Evolutionary conservation across 2,888 invertebrate species (phyloP).

Genomic region (Atethmia centrago): DNA sequence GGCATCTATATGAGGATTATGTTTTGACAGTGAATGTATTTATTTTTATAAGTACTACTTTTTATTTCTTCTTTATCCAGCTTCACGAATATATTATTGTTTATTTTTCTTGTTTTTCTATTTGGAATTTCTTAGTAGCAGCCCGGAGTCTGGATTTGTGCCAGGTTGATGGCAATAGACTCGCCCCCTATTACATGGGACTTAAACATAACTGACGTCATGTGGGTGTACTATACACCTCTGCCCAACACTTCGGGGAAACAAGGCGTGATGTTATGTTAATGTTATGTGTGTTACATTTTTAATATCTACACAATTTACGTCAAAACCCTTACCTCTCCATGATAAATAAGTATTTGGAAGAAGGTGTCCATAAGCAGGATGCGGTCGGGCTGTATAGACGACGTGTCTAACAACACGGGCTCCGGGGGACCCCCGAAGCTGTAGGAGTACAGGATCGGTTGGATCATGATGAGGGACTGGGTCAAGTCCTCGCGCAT

Average conservation of each 20-base stretch:
- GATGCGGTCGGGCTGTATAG: slow-evolving; percentile 99
- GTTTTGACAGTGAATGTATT: neutral
- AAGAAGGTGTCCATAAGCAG: slow-evolving; percentile 99
- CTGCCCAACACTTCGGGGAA: too few relatives aligned
- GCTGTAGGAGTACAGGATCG: slow-evolving; percentile 99
- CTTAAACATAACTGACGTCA: too few relatives aligned
- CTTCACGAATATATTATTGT: neutral
- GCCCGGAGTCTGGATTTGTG: too few relatives aligned
- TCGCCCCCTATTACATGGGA: too few relatives aligned
- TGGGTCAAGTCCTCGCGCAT: slow-evolving; percentile 99
- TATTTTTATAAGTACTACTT: neutral
- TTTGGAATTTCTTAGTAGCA: too few relatives aligned
- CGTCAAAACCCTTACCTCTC: slow-evolving; percentile 92
- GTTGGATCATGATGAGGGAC: slow-evolving; percentile 99
- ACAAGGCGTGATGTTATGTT: too few relatives aligned
- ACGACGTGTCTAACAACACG: slow-evolving; percentile 98
- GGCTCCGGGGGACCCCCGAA: slow-evolving; percentile 99
- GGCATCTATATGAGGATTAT: neutral
- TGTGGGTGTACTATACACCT: too few relatives aligned
- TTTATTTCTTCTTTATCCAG: neutral
- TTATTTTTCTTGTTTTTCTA: too few relatives aligned
- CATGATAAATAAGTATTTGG: slow-evolving; percentile 99
- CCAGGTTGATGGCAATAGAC: too few relatives aligned
- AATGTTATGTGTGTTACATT: too few relatives aligned
- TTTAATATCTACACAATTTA: neutral